These are phyloP conservation scores for Electrophaes corylata DNA, from an alignment of 2,888 invertebrate species.

Conservation along the genomic window DNA sequence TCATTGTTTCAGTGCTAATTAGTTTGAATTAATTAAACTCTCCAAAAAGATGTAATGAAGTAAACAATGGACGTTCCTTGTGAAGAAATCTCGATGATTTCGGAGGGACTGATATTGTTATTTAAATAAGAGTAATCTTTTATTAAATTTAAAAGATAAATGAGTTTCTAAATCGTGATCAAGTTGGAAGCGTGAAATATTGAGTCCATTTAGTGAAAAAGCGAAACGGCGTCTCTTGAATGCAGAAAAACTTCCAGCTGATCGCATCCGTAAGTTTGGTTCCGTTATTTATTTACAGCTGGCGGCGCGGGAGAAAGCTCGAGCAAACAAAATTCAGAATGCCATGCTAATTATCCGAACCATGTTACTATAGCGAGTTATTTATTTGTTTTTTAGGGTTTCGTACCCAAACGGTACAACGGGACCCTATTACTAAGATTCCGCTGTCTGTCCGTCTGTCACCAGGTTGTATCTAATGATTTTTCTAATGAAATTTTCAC, in stretches of 20 bases:
- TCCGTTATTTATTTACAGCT: slow-evolving; percentile 50
- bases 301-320: slow-evolving; percentile 41
- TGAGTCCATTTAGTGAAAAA: slow-evolving; percentile 18
- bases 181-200: slow-evolving; percentile 21
- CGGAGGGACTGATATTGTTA: slow-evolving; percentile 39
- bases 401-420: too few relatives aligned
- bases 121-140: slow-evolving; percentile 24
- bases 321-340: slow-evolving; percentile 53
- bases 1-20: slow-evolving; percentile 77
- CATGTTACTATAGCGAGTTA: slow-evolving; percentile 3
- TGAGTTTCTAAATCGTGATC: slow-evolving; percentile 18
- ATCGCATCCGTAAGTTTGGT: slow-evolving; percentile 54
- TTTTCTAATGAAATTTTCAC: too few relatives aligned
- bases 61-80: slow-evolving; percentile 56
- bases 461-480: too few relatives aligned
- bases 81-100: slow-evolving; percentile 47
- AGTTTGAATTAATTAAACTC: slow-evolving; percentile 71
- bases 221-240: slow-evolving; percentile 24
- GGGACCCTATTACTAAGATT: too few relatives aligned
- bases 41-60: slow-evolving; percentile 60
- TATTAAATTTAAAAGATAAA: slow-evolving; percentile 11
- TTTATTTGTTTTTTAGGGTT: background rate
- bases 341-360: slow-evolving; percentile 48
- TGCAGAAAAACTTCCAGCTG: slow-evolving; percentile 44
- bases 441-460: too few relatives aligned